Evolutionary conservation across 2,113 vertebrate genomes (phyloP), one percentile per base, ranked within the genome.

Genomic region (Leiothrix lutea): DNA sequence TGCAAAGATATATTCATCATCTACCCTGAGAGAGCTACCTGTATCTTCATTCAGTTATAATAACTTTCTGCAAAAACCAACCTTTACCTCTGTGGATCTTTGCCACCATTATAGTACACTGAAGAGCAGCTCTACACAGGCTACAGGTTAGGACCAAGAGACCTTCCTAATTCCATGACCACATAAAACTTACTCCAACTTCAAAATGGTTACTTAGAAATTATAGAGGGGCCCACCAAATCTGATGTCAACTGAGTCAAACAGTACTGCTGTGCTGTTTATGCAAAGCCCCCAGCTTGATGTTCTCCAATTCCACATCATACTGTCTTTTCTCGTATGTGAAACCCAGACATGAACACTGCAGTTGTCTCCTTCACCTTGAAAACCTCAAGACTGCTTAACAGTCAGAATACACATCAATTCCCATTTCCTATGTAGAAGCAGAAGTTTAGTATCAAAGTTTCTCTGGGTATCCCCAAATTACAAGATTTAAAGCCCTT

Each of bases 401-500:
- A 62, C 24, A 86, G 54, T 31, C 17, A 54, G 10, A 92, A 13
- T 38, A 62, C 29, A 44, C 9, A 56, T 16, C 28, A 70, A 73
- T 67, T 74, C 35, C 60, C 0, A 0, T 29, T 86, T 74, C 26
- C 60, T 64, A 64, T 0, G 3, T 35, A 67, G 86, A 88, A 92
- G 72, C 20, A 51, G 18, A 47, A 42, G 29, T 70, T 90, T 56
- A 72, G 78, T 50, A 77, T 16, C 48, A 44, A 67, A 90, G 45
- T 53, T 87, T 85, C 47, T 50, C 73, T 0, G 1, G 73, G 61
- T 74, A 82, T 74, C 45, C 62, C 84, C 57, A 69, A 87, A 91
- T 61, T 56, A 79, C 75, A 94, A 80, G 51, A 82, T n/a, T 53
- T 47, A 77, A 70, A 88, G 54, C n/a, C 33, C 51, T 66, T 80